Evolutionary conservation across 2,113 vertebrate species (phyloP), one percentile per base, ranked within the genome.

Genomic region (Leucoraja erinaceus): DNA sequence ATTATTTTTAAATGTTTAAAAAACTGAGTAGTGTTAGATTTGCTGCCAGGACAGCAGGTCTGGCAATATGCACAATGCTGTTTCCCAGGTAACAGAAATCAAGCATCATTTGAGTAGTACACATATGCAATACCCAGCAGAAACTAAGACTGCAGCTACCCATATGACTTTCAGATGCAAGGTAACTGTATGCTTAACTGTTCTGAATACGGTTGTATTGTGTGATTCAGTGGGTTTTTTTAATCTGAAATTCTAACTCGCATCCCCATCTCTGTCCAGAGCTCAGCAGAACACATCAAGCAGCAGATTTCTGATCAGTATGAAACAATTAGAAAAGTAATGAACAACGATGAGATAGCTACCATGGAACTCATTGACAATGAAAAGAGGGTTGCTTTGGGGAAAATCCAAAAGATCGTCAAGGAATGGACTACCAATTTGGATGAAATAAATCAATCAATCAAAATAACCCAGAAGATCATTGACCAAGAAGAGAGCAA

Each of bases 241-340:
- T 8, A 28, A 2, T 63, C 79, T 47, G 33, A 77, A 47, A 91
- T 33, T 93, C 90, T 16, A 84, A 76, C 59, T 76, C 56, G n/a
- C 25, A 25, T 9, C 16, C 68, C 18, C 6, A 16, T n/a, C 25
- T 20, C 2, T 28, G 56, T 93, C 54, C 59, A 97, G 96, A 95
- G 25, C n/a, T 95, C 93, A 75, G 95, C 95, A 1, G 96, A 96
- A 90, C 38, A 74, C n/a, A 96, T 96, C 95, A 96, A 95, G 94
- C 95, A 96, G 94, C 94, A 95, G 93, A 94, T 96, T 4, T 94
- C 92, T 0, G 96, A 96, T 92, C 93, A 93, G 47, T 97, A 95
- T 6, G 95, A 96, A 47, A 93, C 54, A 93, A 95, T 96, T 93
- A 94, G 75, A 0, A 7, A 93, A 0, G 90, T 93, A 47, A 94